Evolutionary conservation across 2,888 invertebrate species (phyloP), one percentile per base, ranked within the genome.

Genomic region (Chironomus riparius): DNA sequence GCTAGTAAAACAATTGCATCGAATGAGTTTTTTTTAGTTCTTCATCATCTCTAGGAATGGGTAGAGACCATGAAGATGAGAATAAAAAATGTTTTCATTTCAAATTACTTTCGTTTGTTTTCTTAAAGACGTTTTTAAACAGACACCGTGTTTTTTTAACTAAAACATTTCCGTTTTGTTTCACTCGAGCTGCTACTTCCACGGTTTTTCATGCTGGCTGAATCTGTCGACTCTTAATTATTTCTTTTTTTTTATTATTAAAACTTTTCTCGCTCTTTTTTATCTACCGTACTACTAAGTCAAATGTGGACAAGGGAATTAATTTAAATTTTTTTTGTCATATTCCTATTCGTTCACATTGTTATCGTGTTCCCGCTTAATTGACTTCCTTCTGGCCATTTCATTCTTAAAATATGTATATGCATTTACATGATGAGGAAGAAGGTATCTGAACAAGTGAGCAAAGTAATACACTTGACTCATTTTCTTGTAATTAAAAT

Each of bases 151-250:
- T 76, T 76, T 76, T 76, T 61, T 76, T 76, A 76, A 76, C 76
- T 70, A 76, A 76, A 70, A 76, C 76, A 76, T 70, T 76, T 76
- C 76, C 76, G 76, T 70, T 76, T 69, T 76, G 61, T 70, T 76
- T 47, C 22, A 38, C 61, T 70, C 48, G 38, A 73, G 62, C 62
- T 73, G 13, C 38, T 47, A 13, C 56, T 38, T 38, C 38, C 18
- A 71, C 74, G 65, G 47, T 71, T 50, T 68, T 74, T 68, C 24
- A 74, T 74, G 74, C 74, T 74, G 74, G 74, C 21, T 74, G 65
- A 68, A 21, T 68, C 68, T 74, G 65, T 68, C 68, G 74, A 12
- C 73, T 74, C 62, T 74, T 74, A 74, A 70, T 74, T 74, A 68
- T 74, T 74, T 68, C 65, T 15, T 15, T n/a, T 15, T 50, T 38